Evolutionary conservation across 2,888 invertebrate species (phyloP), one percentile per base, ranked within the genome.

Genomic region (Antheraea assamensis): DNA sequence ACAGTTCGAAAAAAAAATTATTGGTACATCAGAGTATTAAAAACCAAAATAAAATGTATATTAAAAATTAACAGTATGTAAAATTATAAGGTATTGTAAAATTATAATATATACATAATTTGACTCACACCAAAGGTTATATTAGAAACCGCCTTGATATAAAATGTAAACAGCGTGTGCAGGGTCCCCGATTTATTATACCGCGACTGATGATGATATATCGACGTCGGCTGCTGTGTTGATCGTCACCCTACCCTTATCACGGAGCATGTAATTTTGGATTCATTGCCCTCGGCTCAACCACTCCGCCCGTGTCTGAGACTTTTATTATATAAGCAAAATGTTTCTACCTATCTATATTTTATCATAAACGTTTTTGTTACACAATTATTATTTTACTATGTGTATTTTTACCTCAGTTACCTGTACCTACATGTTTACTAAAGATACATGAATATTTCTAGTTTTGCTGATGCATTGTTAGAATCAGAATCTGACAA

Each of bases 211-310:
- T 93, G 93, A 93, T 94, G 93, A 94, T 93, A 93, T 92, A 94
- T 93, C 90, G 92, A 90, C 90, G 92, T 93, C 91, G 91, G 90
- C 88, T 88, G 88, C 90, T 88, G 86, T 88, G 93, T 91, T 92
- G 92, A 93, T 92, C 92, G 93, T 90, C 91, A 91, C 93, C 93
- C 93, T 90, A 93, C 93, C 93, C 93, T 92, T 92, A 92, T 93
- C 91, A 91, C 87, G 86, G 84, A 88, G 86, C 89, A 85, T 87
- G 91, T 92, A 92, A 93, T 93, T 93, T 92, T 82, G 89, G 87
- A 93, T 93, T 92, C 93, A 93, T 92, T 94, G 92, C 92, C 92
- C 92, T 88, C 90, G 84, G 87, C 86, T 81, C 79, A 80, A 82
- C 81, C 83, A 79, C 79, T 80, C 80, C 81, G 83, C 80, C 80